Evolutionary conservation across 2,797 vertebrate species (phyloP).

Genomic region (Chiroxiphia lanceolata): DNA sequence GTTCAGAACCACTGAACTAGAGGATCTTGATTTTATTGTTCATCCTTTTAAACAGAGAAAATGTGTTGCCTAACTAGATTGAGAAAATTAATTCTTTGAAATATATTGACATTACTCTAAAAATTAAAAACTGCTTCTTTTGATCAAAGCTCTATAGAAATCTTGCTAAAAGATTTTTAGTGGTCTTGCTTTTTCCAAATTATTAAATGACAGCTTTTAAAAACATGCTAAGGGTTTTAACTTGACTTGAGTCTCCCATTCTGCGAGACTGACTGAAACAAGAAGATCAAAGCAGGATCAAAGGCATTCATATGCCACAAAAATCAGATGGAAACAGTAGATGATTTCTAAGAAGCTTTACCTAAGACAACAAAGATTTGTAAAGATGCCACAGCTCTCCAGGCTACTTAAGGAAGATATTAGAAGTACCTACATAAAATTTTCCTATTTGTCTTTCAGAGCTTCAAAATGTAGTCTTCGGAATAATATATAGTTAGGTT

Average conservation of each 20-base stretch:
- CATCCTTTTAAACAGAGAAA: neutral
- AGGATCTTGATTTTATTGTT: neutral
- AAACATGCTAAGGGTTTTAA: neutral
- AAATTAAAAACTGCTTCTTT: neutral
- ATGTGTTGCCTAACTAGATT: neutral
- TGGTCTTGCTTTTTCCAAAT: neutral
- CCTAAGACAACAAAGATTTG: neutral
- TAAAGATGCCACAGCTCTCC: neutral
- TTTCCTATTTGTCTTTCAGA: neutral
- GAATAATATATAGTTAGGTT: neutral
- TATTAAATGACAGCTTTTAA: neutral
- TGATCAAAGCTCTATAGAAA: neutral
- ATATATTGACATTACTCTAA: neutral
- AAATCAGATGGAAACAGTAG: neutral
- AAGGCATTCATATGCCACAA: neutral
- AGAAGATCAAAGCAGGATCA: conserved; percentile 12
- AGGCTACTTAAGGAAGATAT: neutral
- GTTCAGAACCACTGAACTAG: neutral
- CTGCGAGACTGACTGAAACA: neutral
- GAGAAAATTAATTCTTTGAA: neutral
- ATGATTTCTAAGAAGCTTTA: conserved; percentile 3
- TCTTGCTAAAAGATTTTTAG: neutral
- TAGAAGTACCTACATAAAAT: neutral
- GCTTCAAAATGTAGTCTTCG: neutral
- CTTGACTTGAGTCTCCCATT: neutral